Evolutionary conservation across 30 jellyfish, hydroid and myxozoan genomes (phyloP).

Genomic region (Catostylus mosaicus): DNA sequence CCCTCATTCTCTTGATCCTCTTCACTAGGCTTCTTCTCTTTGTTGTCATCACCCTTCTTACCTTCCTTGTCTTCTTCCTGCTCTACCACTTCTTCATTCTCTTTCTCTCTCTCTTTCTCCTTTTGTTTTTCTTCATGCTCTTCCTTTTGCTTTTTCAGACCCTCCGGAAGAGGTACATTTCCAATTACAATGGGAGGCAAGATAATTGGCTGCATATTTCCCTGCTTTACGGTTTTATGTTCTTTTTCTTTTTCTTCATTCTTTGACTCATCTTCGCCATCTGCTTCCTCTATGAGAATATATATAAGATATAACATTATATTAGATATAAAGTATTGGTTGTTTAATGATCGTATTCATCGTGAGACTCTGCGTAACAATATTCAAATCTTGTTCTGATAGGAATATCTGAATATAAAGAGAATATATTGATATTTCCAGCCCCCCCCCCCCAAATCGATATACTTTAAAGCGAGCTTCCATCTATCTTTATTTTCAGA

Average conservation of each 20-base stretch:
- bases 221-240: not conserved
- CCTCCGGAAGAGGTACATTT: slow-evolving; percentile 30
- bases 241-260: not conserved
- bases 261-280: slow-evolving; percentile 8
- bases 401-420: no score
- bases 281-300: slow-evolving; percentile 32
- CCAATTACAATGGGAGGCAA: slow-evolving; percentile 44
- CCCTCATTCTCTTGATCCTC: not conserved
- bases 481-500: no score
- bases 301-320: no score
- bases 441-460: no score
- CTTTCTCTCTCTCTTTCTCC: slow-evolving; percentile 6
- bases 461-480: no score
- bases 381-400: no score
- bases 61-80: slow-evolving; percentile 31
- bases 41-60: not conserved
- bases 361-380: no score
- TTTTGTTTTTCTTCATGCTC: slow-evolving; percentile 11
- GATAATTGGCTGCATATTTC: slow-evolving; percentile 4
- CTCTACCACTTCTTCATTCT: slow-evolving; percentile 4
- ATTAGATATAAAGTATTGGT: no score
- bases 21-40: slow-evolving; percentile 21
- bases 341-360: no score
- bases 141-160: slow-evolving; percentile 10
- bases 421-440: no score